Evolutionary conservation across 35 echinoderm and acorn worm genomes (phyloP).

Genomic region (Heliocidaris tuberculata): DNA sequence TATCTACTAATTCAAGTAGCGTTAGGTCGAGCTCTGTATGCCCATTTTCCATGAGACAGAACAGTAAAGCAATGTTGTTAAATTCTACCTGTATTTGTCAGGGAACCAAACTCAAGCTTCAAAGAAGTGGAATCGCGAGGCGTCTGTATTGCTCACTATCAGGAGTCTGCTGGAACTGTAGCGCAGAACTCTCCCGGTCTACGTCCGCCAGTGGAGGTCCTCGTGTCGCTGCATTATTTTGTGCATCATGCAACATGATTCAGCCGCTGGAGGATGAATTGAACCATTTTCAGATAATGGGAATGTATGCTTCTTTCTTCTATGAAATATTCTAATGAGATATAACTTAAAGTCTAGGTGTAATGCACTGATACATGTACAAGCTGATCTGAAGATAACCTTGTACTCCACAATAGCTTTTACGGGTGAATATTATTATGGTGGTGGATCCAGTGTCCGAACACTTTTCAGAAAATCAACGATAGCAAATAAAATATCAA

Average conservation of each 20-base stretch:
- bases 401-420: no score
- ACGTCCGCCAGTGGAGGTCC: background rate
- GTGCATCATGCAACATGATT: constrained; percentile 53
- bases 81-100: background rate
- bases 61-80: background rate
- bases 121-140: background rate
- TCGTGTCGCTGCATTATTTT: constrained; percentile 35
- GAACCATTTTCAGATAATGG: constrained; percentile 58
- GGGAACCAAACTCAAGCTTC: background rate
- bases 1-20: background rate
- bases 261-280: constrained; percentile 54
- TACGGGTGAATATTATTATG: no score
- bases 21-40: background rate
- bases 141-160: constrained; percentile 30
- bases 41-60: background rate
- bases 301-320: background rate
- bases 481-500: no score
- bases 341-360: no score
- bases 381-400: no score
- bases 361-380: no score
- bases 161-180: constrained; percentile 59
- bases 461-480: no score
- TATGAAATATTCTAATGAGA: no score
- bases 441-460: no score
- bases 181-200: background rate